Evolutionary conservation across 2,888 invertebrate genomes (phyloP).

Genomic region (Andrena bucephala): DNA sequence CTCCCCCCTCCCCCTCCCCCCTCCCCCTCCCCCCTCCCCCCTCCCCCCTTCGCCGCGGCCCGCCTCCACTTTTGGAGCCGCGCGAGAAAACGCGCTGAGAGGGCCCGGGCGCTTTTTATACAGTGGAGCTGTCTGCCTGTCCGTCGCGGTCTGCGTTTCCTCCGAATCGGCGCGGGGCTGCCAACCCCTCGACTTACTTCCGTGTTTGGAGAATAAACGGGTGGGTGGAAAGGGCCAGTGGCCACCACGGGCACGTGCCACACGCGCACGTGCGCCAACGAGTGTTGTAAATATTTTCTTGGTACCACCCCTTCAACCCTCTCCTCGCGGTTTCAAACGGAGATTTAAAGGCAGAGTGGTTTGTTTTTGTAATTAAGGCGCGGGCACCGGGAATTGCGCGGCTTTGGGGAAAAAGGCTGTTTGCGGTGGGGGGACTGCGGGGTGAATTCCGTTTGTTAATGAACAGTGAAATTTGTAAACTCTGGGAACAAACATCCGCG

Average conservation of each 20-base stretch:
- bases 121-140: neutral
- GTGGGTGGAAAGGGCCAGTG: conserved; percentile 6
- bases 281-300: conserved; percentile 63
- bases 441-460: too few relatives aligned
- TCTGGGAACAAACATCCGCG: too few relatives aligned
- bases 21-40: too few relatives aligned
- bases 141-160: conserved; percentile 29
- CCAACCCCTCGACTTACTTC: conserved; percentile 60
- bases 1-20: too few relatives aligned
- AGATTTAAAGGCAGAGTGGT: neutral
- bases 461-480: too few relatives aligned
- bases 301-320: conserved; percentile 3
- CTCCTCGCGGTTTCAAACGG: neutral
- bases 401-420: neutral
- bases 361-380: conserved; percentile 4
- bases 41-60: neutral
- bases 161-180: conserved; percentile 28
- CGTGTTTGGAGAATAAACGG: conserved; percentile 73
- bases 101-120: conserved; percentile 43
- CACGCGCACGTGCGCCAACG: conserved; percentile 13
- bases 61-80: neutral
- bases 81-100: conserved; percentile 22
- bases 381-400: neutral
- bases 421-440: neutral
- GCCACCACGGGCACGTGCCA: conserved; percentile 35